Evolutionary conservation across 2,888 invertebrate species (phyloP), one percentile per base, ranked within the genome.

Genomic region (Apodemia mormo): DNA sequence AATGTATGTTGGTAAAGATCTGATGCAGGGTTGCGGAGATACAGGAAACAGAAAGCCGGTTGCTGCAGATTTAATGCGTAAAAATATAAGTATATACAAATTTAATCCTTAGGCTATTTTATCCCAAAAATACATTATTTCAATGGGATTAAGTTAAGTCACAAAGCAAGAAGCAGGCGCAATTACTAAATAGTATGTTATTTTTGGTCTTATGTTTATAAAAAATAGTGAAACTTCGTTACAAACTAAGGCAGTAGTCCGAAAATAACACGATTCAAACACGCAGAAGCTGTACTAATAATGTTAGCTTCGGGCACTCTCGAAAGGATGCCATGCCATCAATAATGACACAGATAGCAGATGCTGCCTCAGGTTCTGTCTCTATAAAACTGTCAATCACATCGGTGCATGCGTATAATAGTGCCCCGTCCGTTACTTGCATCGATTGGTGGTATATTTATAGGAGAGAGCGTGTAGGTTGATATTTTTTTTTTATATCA

Each of bases 361-460:
- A 64, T 64, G 37, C 30, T 64, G 37, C 37, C 64, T 64, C 37
- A 7, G 37, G 64, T 64, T 33, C 64, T 64, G 64, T n/a, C 37
- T 64, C 64, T 64, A 64, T 33, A 64, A 64, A 64, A 64, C 72
- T 69, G 74, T 74, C 75, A 73, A 75, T 75, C 70, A 68, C 71
- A 37, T 64, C 12, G 33, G 14, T 64, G 29, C 66, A 70, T 29
- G 73, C 80, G 78, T 82, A 78, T 81, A 81, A 84, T 82, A 72
- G 78, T 76, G 75, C 75, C 52, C 68, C 69, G 69, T 74, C 85
- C 84, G 86, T 86, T 85, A 85, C 68, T 79, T 81, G 33, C 14
- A 14, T 33, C 12, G 14, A 33, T 61, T 10, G 4, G 58, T 40
- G 58, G 58, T 68, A 40, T 40, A 49, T 49, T 66, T 30, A 65